Percentiles rank a stretch among this genome's conserved stretches.
Conservation (phyloP, 2,888 invertebrate species). For the Pimpla rufipes region DNA sequence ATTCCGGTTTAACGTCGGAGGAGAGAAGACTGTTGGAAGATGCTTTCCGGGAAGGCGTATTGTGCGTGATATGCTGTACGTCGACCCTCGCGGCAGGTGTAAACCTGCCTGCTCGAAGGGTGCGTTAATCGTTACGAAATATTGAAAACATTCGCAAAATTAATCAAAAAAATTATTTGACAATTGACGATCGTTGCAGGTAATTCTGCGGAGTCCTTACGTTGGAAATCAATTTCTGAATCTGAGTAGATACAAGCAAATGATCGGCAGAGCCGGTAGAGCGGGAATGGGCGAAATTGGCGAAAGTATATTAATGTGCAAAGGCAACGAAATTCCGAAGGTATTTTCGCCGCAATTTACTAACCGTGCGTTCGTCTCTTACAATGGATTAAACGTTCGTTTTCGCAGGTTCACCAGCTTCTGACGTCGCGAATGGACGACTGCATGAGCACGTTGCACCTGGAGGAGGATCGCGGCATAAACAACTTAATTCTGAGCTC, state of each 20-base stretch:
- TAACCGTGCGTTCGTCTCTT: not conserved
- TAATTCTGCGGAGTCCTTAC: constrained; percentile 94
- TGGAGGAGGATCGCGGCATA: constrained; percentile 86
- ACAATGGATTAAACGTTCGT: not conserved
- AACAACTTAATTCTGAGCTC: constrained; percentile 90
- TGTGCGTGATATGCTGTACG: constrained; percentile 96
- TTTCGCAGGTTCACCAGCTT: constrained; percentile 86
- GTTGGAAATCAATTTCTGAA: constrained; percentile 92
- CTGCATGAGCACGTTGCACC: constrained; percentile 88
- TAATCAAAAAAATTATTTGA: not conserved
- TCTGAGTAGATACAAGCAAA: constrained; percentile 95
- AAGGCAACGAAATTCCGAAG: constrained; percentile 87
- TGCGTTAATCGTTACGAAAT: constrained; percentile 75
- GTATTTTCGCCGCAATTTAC: constrained; percentile 73
- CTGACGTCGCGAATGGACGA: constrained; percentile 90
- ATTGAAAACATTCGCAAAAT: not conserved
- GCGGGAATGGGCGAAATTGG: constrained; percentile 94
- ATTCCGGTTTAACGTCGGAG: constrained; percentile 95
- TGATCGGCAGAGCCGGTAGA: constrained; percentile 97
- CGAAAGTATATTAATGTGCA: constrained; percentile 95
- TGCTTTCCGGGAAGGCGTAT: constrained; percentile 92
- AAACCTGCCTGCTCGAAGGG: constrained; percentile 96
- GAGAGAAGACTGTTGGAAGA: constrained; percentile 95
- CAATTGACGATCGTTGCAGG: constrained; percentile 78
- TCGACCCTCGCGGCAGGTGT: constrained; percentile 99